Conservation (phyloP, 2,888 invertebrate species). For the Arctia plantaginis region DNA sequence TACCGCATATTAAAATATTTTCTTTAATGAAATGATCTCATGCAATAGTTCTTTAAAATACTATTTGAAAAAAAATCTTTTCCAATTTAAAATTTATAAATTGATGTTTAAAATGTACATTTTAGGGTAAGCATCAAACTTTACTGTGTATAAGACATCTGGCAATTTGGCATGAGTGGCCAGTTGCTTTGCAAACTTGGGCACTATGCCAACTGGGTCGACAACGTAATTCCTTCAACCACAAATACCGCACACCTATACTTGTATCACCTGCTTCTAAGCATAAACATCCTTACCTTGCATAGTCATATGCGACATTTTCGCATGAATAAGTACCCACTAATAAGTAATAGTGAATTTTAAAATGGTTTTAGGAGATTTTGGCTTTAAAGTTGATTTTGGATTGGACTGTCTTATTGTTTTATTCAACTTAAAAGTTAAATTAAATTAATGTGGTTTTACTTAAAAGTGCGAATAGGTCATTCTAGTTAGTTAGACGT, state of each 20-base stretch:
- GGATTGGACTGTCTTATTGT: neutral
- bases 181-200: constrained; percentile 37
- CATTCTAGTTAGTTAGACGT: neutral
- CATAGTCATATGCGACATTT: neutral
- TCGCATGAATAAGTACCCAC: neutral
- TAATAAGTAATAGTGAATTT: neutral
- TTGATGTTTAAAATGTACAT: neutral
- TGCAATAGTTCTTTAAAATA: no score
- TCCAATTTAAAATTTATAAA: neutral
- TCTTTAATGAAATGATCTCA: no score
- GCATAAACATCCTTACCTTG: neutral
- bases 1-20: no score
- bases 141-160: constrained; percentile 33
- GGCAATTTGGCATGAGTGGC: constrained; percentile 44
- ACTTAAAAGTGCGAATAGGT: neutral
- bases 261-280: neutral
- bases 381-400: neutral
- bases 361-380: neutral
- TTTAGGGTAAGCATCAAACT: constrained; percentile 6
- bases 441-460: constrained; percentile 5
- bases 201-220: constrained; percentile 52
- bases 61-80: neutral
- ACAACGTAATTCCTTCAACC: constrained; percentile 32
- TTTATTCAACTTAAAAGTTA: neutral
- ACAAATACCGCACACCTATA: neutral